Evolutionary conservation across 1,140 invertebrate genomes (phyloP).

Genomic region (Drosophila biarmipes): DNA sequence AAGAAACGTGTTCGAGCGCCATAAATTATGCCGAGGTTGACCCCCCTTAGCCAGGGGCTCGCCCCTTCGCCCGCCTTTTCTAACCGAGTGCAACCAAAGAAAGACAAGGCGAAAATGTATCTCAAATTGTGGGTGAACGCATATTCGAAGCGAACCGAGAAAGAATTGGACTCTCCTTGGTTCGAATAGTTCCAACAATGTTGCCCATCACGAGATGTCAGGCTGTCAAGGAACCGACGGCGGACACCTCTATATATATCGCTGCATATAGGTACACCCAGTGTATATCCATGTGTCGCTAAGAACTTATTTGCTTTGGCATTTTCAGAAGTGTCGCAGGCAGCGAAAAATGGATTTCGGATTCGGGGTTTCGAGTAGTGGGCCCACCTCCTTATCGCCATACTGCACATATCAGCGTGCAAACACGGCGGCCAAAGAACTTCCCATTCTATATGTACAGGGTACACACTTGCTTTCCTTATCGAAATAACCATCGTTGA

Average conservation of each 20-base stretch:
- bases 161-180: constrained; percentile 22
- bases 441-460: constrained; percentile 4
- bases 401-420: constrained; percentile 38
- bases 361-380: constrained; percentile 37
- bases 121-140: constrained; percentile 44
- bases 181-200: constrained; percentile 45
- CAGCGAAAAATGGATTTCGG: constrained; percentile 63
- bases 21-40: constrained; percentile 67
- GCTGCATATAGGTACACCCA: constrained; percentile 12
- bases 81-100: constrained; percentile 42
- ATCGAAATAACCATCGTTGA: constrained; percentile 36
- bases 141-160: constrained; percentile 26
- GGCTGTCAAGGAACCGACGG: constrained; percentile 35
- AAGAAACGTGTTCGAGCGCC: constrained; percentile 70
- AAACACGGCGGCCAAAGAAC: constrained; percentile 18
- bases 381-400: constrained; percentile 44
- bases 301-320: constrained; percentile 67
- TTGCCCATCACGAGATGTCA: constrained; percentile 51
- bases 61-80: background rate
- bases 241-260: constrained; percentile 38
- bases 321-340: constrained; percentile 64
- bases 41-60: constrained; percentile 23
- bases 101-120: constrained; percentile 42
- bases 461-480: constrained; percentile 17
- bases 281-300: constrained; percentile 27